A percentile compares a stretch with the other conserved stretches of the same genome.
These are phyloP conservation scores for Stylophora pistillata DNA, from an alignment of 64 coral and sea anemone genomes.

Conservation along the genomic window DNA sequence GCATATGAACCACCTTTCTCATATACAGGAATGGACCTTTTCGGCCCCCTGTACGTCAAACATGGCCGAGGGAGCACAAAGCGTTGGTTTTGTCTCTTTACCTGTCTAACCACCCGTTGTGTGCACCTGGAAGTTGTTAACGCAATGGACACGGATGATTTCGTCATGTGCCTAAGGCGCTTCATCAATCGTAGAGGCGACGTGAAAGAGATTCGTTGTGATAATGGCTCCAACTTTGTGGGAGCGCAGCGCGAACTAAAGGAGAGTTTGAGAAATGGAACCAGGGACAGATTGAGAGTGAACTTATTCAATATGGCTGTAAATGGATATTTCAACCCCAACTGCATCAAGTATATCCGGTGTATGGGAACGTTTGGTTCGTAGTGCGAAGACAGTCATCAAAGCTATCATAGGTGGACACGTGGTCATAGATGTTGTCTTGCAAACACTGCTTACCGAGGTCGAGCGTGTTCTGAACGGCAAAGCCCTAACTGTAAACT, in stretches of 20 bases:
- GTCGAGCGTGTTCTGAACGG: conserved; percentile 61
- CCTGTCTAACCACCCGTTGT: conserved; percentile 38
- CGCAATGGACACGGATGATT: conserved; percentile 47
- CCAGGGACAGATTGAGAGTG: not conserved
- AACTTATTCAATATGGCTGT: conserved; percentile 19
- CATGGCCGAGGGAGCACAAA: conserved; percentile 37
- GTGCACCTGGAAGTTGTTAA: conserved; percentile 61
- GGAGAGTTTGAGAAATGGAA: conserved; percentile 16
- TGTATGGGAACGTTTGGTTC: conserved; percentile 15
- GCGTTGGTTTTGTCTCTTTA: conserved; percentile 51
- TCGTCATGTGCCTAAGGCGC: conserved; percentile 46
- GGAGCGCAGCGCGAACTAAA: conserved; percentile 34
- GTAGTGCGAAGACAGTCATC: conserved; percentile 19
- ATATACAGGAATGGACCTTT: conserved; percentile 46
- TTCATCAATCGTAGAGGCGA: conserved; percentile 44
- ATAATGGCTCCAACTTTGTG: conserved; percentile 48
- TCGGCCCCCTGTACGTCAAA: conserved; percentile 43
- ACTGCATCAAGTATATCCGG: conserved; percentile 48
- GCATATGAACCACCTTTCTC: conserved; percentile 47
- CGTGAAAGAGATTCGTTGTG: conserved; percentile 39
- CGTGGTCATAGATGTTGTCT: conserved; percentile 20
- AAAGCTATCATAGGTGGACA: conserved; percentile 26
- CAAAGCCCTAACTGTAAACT: conserved; percentile 63
- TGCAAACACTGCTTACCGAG: conserved; percentile 33
- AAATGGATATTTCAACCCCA: conserved; percentile 59